Conservation (phyloP, 2,888 invertebrate genomes). For the Euplexia lucipara region DNA sequence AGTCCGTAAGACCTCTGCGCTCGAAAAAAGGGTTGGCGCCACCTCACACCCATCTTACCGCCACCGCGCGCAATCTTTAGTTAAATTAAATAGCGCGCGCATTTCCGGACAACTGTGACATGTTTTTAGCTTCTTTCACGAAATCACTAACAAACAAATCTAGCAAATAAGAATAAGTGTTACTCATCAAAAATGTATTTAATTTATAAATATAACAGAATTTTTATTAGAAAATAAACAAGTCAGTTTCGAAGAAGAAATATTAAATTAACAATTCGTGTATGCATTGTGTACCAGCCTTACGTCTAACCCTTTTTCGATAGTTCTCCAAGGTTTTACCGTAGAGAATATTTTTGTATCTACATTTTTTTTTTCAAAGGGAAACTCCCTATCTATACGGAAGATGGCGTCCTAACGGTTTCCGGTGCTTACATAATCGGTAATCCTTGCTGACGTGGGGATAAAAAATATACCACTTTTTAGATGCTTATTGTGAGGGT, state of each 20-base stretch:
- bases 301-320: conserved; percentile 24
- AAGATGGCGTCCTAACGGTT: conserved; percentile 29
- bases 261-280: not conserved
- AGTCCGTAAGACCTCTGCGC: no score
- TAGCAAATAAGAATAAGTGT: no score
- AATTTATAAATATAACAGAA: no score
- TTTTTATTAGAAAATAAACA: not conserved
- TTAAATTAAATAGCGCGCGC: no score
- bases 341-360: conserved; percentile 21
- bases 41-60: no score
- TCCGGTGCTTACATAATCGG: conserved; percentile 32
- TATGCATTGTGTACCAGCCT: conserved; percentile 5
- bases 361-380: conserved; percentile 20
- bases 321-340: conserved; percentile 36
- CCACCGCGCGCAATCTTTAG: no score
- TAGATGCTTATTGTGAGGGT: conserved; percentile 16
- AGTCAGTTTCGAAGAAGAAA: not conserved
- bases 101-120: no score
- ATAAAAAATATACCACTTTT: conserved; percentile 26
- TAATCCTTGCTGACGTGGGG: conserved; percentile 46
- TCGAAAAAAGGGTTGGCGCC: no score
- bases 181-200: no score
- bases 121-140: no score
- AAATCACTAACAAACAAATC: no score
- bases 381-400: conserved; percentile 26